A percentile compares a stretch with the other conserved stretches of the same genome.
phyloP scores from a whole-genome alignment of 2,113 vertebrate species.

The Poecilia latipinna region DNA sequence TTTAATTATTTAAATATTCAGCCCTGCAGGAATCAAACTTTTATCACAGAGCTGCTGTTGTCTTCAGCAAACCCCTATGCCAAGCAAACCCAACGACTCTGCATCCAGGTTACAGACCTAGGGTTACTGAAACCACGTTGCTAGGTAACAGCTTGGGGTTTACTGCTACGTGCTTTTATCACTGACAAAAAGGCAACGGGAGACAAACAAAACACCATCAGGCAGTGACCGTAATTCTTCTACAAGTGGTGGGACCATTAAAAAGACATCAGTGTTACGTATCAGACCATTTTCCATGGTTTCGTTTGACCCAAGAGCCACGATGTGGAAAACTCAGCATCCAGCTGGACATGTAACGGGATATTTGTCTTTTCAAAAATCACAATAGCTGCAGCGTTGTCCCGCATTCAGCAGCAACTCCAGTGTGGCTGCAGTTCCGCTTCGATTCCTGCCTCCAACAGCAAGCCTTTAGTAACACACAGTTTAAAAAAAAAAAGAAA shows the following conservation, averaged over 20 bases:
- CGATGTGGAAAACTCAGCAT: constrained; percentile 47
- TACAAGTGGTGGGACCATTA: background rate
- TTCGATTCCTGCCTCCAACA: background rate
- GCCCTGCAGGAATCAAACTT: background rate
- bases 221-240: background rate
- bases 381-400: constrained; percentile 42
- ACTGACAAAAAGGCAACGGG: background rate
- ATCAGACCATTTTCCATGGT: constrained; percentile 42
- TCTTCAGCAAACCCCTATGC: background rate
- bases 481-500: background rate
- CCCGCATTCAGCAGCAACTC: background rate
- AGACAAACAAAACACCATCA: constrained; percentile 4
- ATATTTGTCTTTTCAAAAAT: constrained; percentile 59
- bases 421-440: background rate
- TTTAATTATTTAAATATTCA: background rate
- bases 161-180: constrained; percentile 5
- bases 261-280: constrained; percentile 3
- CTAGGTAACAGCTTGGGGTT: constrained; percentile 36
- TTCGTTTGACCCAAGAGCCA: constrained; percentile 39
- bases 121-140: constrained; percentile 13
- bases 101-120: constrained; percentile 22
- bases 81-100: constrained; percentile 11
- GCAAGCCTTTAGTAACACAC: background rate
- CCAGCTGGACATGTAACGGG: constrained; percentile 56
- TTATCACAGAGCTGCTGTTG: background rate